These are phyloP conservation scores for Anarhynchus alexandrinus DNA, from an alignment of 2,113 vertebrate genomes.

Conservation along the genomic window DNA sequence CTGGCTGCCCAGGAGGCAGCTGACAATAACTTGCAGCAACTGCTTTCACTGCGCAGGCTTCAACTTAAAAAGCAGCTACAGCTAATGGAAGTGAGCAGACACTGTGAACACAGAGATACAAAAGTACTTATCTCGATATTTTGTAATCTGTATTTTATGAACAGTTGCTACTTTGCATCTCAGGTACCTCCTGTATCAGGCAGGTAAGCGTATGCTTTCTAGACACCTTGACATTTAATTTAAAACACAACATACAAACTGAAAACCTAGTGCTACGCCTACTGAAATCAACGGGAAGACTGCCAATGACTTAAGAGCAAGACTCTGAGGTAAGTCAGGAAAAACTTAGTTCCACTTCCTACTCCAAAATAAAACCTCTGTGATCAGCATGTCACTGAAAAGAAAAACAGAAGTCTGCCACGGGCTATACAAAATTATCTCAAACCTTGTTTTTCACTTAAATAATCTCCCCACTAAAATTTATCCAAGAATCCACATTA, in stretches of 20 bases:
- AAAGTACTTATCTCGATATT: background rate
- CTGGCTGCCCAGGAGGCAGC: background rate
- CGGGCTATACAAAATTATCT: background rate
- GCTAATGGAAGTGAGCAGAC: background rate
- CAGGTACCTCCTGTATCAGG: background rate
- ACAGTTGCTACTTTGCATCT: background rate
- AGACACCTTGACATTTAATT: background rate
- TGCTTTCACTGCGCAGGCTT: background rate
- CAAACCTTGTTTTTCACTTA: background rate
- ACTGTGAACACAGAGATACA: background rate
- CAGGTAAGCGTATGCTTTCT: background rate
- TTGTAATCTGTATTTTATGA: background rate
- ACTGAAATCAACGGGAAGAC: rapidly evolving
- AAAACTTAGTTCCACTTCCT: background rate
- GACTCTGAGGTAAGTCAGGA: background rate
- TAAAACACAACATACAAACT: background rate
- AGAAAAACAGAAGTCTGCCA: background rate
- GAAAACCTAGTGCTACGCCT: background rate
- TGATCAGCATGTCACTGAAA: background rate
- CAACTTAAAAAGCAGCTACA: background rate
- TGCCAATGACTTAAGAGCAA: background rate
- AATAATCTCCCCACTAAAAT: background rate
- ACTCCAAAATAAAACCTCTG: background rate
- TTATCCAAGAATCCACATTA: background rate
- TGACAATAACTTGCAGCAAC: background rate